Base-by-base conservation (phyloP, 2,888 invertebrate genomes). In the Dysmachus trigonus region DNA sequence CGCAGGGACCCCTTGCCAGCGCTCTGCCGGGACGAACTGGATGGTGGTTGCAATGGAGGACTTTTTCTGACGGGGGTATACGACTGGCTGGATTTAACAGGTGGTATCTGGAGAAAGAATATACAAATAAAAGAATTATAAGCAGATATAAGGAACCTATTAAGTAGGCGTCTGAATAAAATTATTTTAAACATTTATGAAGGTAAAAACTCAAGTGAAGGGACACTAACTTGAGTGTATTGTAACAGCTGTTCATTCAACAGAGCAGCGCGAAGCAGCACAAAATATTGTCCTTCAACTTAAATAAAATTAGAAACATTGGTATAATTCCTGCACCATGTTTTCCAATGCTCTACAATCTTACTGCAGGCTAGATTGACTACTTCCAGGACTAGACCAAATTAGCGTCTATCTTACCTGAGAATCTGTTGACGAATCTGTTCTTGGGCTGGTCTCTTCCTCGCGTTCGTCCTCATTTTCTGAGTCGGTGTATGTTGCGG, bases 401-500 rank as follows among this genome's bases (percentile, higher is more conserved):
- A 22, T 22, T 6, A 18, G 10, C 22, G 7, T 10, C 6, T 53
- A 18, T 22, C 27, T 27, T 82, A 91, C 92, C 89, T 91, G 88
- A 0, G 91, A 89, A 10, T 89, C 87, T 88, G 86, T 92, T 90
- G 87, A 92, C 90, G 85, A 93, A 91, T 90, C 93, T 89, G 89
- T 92, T 72, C 91, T 91, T 83, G 87, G 93, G 92, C 35, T 90
- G 6, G 10, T n/a, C 92, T 90, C 89, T 87, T 91, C 92, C 87
- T 93, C 94, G 85, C 94, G 93, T 27, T 95, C 96, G 89, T 97
- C 97, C 91, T 97, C 97, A 83, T 96, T 97, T 92, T 98, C 98
- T 0, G 97, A 97, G 91, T 98, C 97, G 0, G 97, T 97, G 91
- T 98, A 98, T 72, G 96, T 96, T 35, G 97, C 97, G 82, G 97